phyloP scores from a whole-genome alignment of 2,113 vertebrate genomes.

The Sylvicapra grimmia region DNA sequence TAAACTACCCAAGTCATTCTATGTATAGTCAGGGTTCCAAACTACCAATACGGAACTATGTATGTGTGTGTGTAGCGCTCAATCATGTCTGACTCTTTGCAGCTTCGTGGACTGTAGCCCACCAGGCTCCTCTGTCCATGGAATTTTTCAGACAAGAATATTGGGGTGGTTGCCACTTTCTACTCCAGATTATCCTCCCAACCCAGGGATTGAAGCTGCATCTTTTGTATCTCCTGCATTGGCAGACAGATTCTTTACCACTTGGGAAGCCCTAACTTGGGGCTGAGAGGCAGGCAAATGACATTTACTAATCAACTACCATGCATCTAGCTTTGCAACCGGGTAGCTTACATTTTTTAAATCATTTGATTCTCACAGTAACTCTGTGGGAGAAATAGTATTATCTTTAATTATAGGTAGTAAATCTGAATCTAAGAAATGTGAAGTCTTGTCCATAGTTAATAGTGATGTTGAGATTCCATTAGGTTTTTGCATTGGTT shows the following conservation, averaged over 20 bases:
- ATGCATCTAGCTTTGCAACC: background rate
- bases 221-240: background rate
- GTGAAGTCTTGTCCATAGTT: background rate
- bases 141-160: background rate
- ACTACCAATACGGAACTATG: background rate
- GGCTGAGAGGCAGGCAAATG: background rate
- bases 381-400: background rate
- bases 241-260: background rate
- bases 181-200: background rate
- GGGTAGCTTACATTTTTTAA: background rate
- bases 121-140: background rate
- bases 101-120: background rate
- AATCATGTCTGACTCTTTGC: background rate
- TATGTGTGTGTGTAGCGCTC: background rate
- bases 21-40: background rate
- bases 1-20: background rate
- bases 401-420: background rate
- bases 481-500: background rate
- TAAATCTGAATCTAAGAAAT: background rate
- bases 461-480: background rate
- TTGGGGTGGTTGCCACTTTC: background rate
- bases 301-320: background rate
- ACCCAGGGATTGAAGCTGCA: background rate
- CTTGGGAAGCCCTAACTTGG: background rate
- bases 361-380: background rate